phyloP scores from a whole-genome alignment of 2,888 invertebrate species.

The Pyrgus malvae region DNA sequence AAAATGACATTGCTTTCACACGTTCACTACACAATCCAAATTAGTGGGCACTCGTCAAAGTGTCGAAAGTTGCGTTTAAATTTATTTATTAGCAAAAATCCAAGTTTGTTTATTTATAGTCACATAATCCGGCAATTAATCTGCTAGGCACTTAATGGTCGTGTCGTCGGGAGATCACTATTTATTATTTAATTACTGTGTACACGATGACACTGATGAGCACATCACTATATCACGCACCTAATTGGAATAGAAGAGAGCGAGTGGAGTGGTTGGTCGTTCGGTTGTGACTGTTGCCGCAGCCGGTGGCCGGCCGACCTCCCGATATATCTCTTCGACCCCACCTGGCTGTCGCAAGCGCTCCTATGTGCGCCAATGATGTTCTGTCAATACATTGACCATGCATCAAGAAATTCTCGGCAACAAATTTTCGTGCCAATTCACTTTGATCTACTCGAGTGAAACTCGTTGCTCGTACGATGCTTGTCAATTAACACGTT shows the following conservation, averaged over 20 bases:
- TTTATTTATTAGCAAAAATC: not conserved
- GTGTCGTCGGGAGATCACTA: not conserved
- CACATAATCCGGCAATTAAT: conserved; percentile 1
- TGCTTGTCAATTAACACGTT: conserved; percentile 36
- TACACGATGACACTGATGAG: conserved; percentile 17
- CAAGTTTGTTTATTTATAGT: too few species aligned
- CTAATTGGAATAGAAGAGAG: conserved; percentile 63
- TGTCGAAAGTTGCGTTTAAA: too few species aligned
- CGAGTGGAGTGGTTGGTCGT: conserved; percentile 74
- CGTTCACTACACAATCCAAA: not conserved
- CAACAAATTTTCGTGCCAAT: conserved; percentile 66
- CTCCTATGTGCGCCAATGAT: conserved; percentile 67
- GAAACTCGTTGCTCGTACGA: conserved; percentile 31
- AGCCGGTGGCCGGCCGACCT: conserved; percentile 61
- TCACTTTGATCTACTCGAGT: conserved; percentile 41
- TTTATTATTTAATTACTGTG: not conserved
- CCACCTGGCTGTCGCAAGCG: conserved; percentile 73
- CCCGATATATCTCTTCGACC: conserved; percentile 77
- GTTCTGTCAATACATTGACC: conserved; percentile 75
- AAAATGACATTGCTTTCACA: not conserved
- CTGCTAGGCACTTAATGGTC: not conserved
- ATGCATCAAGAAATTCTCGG: conserved; percentile 64
- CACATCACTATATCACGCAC: conserved; percentile 51
- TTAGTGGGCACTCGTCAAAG: not conserved
- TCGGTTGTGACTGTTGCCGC: conserved; percentile 66